Conservation (phyloP, 2,888 invertebrate genomes). For the Teleogryllus oceanicus region DNA sequence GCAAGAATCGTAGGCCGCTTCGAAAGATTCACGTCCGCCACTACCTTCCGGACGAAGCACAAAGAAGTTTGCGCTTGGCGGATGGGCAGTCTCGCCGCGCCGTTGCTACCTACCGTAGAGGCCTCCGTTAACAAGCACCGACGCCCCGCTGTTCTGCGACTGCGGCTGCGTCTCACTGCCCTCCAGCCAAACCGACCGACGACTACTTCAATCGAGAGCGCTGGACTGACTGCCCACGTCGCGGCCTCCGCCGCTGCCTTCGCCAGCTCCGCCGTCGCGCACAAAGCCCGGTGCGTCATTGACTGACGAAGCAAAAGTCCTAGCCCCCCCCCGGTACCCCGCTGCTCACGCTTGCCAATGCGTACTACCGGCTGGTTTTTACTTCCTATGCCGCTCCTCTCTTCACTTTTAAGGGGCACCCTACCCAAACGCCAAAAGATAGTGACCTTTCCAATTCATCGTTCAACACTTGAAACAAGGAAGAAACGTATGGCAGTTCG, state of each 20-base stretch:
- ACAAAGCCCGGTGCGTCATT: conserved; percentile 23
- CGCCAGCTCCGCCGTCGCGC: background rate
- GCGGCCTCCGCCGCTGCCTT: background rate
- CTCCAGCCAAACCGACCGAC: background rate
- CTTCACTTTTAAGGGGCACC: too few species aligned
- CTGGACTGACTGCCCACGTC: background rate
- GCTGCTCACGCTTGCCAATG: background rate
- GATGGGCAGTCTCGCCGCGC: too few species aligned
- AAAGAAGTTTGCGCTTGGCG: too few species aligned
- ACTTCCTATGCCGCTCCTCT: background rate
- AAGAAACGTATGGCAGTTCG: too few species aligned
- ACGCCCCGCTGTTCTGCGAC: background rate
- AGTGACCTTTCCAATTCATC: too few species aligned
- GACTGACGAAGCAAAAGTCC: conserved; percentile 29
- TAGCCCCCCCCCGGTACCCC: background rate
- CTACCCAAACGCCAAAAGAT: too few species aligned
- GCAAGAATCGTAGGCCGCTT: too few species aligned
- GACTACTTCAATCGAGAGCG: background rate
- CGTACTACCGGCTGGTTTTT: background rate
- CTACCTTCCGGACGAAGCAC: too few species aligned
- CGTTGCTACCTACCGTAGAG: too few species aligned
- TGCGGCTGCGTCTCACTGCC: background rate
- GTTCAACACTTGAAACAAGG: too few species aligned
- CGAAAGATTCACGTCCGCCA: too few species aligned
- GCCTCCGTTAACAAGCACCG: background rate